Base-by-base conservation (phyloP, 2,888 invertebrate genomes). In the Pegoplata infirma region DNA sequence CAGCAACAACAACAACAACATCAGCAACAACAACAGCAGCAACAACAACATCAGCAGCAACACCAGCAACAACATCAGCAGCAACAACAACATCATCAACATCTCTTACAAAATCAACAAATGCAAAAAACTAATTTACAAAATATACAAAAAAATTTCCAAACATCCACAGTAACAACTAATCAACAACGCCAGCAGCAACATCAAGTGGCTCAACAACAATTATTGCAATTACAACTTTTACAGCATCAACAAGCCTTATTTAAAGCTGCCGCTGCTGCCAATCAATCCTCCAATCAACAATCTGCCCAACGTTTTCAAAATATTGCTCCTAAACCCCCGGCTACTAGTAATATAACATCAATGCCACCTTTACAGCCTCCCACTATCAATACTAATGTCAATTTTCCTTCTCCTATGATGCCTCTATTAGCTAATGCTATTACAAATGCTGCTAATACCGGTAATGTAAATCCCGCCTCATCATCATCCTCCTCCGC, bases 341-440 rank as follows among this genome's bases (percentile, higher is more conserved):
- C 79, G 8, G 66, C 81, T 46, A 59, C 76, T 6, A 68, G 59
- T 68, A 64, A 59, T 61, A 77, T 61, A 56, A 40, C 59, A 68
- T 66, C 58, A 3, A 76, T 81, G 72, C 74, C 78, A 32, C 67
- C 59, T 40, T 66, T 74, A 16, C 78, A 76, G 67, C 10, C 76
- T 2, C 64, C 72, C n/a, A n/a, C n/a, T 21, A 59, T 71, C 28
- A 81, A 71, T 40, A 76, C 68, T 8, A 76, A 66, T 47, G 61
- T 69, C 67, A 80, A 71, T 46, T 79, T 76, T n/a, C 77, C 76
- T 51, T 40, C 80, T 19, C 82, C 83, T 63, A 84, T 82, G 69
- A 82, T 83, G 73, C 84, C 86, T 0, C 19, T 86, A 80, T 75
- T 85, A 49, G 81, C 83, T 47, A 86, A 81, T 78, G 84, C 85